Evolutionary conservation across 2,797 vertebrate genomes (phyloP).

Genomic region (Eulemur albifrons): DNA sequence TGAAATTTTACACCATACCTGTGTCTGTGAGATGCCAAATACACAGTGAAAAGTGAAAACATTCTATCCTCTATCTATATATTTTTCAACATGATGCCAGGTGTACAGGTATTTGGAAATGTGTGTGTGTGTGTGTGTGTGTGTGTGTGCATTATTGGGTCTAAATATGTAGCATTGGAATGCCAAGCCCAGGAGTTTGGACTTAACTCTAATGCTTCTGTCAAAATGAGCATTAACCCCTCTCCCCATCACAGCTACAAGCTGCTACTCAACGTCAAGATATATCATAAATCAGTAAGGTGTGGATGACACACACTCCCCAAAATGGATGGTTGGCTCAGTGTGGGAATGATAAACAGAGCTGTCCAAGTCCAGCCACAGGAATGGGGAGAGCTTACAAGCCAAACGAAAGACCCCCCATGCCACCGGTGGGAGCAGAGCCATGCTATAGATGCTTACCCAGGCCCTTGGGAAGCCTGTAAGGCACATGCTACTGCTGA

Average conservation of each 20-base stretch:
- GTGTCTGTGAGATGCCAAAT: constrained; percentile 2
- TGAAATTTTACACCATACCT: constrained; percentile 31
- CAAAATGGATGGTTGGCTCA: background rate
- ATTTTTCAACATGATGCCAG: background rate
- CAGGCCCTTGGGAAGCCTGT: background rate
- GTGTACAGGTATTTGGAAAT: background rate
- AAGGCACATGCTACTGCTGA: background rate
- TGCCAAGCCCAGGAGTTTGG: constrained; percentile 4
- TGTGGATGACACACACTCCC: background rate
- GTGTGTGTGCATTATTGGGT: background rate
- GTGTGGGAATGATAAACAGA: background rate
- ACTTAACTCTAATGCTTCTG: constrained; percentile 29
- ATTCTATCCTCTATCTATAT: background rate
- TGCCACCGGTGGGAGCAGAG: background rate
- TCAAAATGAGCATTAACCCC: constrained; percentile 25
- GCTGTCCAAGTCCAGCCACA: background rate
- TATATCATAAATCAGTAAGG: background rate
- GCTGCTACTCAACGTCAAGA: background rate
- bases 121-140: background rate
- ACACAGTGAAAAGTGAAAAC: constrained; percentile 7
- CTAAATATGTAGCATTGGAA: constrained; percentile 43
- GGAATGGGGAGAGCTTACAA: background rate
- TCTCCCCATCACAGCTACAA: background rate
- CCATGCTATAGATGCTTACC: background rate
- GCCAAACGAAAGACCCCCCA: background rate